Conservation (phyloP, 2,797 vertebrate species). For the Naso thynnoides region DNA sequence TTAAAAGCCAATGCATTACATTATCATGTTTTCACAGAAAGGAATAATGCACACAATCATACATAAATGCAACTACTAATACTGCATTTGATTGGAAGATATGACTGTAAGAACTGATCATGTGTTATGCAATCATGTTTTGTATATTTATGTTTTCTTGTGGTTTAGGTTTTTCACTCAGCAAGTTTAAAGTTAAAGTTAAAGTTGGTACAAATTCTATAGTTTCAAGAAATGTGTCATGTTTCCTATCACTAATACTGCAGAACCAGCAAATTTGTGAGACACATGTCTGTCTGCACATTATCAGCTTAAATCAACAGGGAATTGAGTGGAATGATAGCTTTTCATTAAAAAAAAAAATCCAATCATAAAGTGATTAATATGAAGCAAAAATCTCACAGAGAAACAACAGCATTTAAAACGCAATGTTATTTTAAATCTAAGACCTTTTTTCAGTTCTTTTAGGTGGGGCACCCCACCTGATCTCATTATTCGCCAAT, state of each 20-base stretch:
- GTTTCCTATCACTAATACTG: not conserved
- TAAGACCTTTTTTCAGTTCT: not conserved
- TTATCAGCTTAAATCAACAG: not conserved
- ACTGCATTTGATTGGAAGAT: not conserved
- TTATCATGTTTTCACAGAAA: constrained; percentile 2
- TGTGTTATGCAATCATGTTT: no score
- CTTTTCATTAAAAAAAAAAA: not conserved
- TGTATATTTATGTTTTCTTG: not conserved
- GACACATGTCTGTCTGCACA: not conserved
- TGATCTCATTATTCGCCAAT: not conserved
- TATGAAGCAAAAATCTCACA: not conserved
- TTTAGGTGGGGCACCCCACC: not conserved
- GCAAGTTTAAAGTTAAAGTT: not conserved
- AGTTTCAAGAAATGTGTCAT: not conserved
- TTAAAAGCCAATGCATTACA: not conserved
- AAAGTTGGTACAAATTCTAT: not conserved
- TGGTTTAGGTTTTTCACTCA: not conserved
- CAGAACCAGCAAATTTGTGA: not conserved
- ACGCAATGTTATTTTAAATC: not conserved
- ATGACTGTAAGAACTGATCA: not conserved
- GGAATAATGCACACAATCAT: not conserved
- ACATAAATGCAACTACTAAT: not conserved
- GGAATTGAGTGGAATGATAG: not conserved
- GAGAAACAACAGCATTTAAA: not conserved
- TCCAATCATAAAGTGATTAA: not conserved